phyloP scores from a whole-genome alignment of 2,797 vertebrate genomes.

The Aulostomus chinensis region DNA sequence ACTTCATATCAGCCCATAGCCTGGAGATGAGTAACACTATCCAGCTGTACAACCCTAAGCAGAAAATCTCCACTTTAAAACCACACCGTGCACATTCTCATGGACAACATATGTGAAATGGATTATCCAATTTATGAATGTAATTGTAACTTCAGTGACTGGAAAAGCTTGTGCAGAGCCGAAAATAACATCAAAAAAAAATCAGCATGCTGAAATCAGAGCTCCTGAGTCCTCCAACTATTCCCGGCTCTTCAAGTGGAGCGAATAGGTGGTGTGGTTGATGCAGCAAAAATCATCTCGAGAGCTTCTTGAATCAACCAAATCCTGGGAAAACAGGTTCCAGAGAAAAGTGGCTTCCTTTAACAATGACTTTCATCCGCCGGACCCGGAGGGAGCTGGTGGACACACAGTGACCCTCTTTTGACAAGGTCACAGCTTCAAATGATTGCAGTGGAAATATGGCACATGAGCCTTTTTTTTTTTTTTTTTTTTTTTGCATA shows the following conservation, averaged over 20 bases:
- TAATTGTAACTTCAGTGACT: constrained; percentile 23
- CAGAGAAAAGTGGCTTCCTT: constrained; percentile 27
- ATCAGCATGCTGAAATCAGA: constrained; percentile 15
- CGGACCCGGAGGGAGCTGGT: constrained; percentile 21
- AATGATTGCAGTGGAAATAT: constrained; percentile 55
- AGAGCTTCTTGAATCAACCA: constrained; percentile 37
- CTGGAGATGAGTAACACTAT: constrained; percentile 33
- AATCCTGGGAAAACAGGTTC: constrained; percentile 13
- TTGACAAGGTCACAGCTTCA: constrained; percentile 73
- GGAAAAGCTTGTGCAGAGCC: neutral
- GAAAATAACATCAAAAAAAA: constrained; percentile 18
- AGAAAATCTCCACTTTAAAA: constrained; percentile 33
- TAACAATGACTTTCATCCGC: constrained; percentile 25
- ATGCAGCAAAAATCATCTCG: constrained; percentile 40
- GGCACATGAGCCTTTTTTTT: constrained; percentile 54
- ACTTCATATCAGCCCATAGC: constrained; percentile 11
- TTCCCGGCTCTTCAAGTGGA: constrained; percentile 35
- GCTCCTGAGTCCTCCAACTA: constrained; percentile 43
- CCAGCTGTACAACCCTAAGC: constrained; percentile 37
- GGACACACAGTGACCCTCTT: constrained; percentile 38
- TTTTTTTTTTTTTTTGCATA: constrained; percentile 66
- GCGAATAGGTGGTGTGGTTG: no score
- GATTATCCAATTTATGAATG: constrained; percentile 17
- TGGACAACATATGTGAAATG: constrained; percentile 37
- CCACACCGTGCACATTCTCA: constrained; percentile 26